Base-by-base conservation (phyloP, 2,113 vertebrate species). In the Grus americana region DNA sequence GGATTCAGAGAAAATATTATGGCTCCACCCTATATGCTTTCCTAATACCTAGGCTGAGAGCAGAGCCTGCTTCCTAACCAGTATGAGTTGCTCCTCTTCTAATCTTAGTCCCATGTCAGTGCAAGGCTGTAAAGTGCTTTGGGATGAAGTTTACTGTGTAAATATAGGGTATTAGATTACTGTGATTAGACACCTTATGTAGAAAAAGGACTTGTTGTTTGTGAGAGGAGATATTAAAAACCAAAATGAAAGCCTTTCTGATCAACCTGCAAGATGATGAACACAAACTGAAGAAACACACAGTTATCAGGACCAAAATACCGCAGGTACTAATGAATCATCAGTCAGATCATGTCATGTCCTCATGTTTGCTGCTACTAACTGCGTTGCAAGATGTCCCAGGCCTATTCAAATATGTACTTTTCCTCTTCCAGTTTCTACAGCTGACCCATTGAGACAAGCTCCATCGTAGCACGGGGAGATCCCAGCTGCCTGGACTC, bases 381-480 rank as follows among this genome's bases (percentile, higher is more conserved):
- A 95, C 73, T 95, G 84, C 12, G 11, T 52, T 94, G 78, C 65
- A 44, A 84, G 47, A 88, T 82, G 83, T 90, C 89, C 66, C 17
- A 80, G 62, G 71, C 88, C 85, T 95, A 70, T 67, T 96, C 58
- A 96, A 95, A 94, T 74, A 92, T 3, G 14, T 79, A 78, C 80
- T 85, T 91, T 44, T 89, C 46, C 54, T 65, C 23, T 47, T 36
- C 73, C 11, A 17, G 40, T 92, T 92, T 91, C 84, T 92, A 70
- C 80, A 78, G 75, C 72, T 91, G 82, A 94, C 94, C 70, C 75
- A 59, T 6, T 92, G 74, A 94, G 83, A 94, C 88, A 94, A 97
- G 76, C 68, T 72, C 79, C 61, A 88, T 29, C 30, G 17, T 50
- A 76, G 90, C 76, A 42, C 20, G 80, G 81, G 90, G 86, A 96